Evolutionary conservation across 2,797 vertebrate species (phyloP).

Genomic region (Buphagus erythrorhynchus): DNA sequence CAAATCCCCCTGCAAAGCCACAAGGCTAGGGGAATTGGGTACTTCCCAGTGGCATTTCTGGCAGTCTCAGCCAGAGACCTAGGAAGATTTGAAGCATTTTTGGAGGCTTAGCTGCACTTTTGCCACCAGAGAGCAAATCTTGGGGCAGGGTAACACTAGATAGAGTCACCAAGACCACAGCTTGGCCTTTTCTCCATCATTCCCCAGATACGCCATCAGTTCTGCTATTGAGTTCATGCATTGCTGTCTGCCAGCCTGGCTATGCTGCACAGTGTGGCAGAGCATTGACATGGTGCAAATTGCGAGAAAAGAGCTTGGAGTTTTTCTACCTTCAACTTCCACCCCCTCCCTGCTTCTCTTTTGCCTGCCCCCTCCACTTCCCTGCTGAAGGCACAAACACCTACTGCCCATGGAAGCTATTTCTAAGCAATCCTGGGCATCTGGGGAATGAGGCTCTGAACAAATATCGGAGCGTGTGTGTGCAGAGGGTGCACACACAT

Average conservation of each 20-base stretch:
- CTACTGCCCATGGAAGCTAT: slow-evolving; percentile 67
- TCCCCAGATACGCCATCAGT: neutral
- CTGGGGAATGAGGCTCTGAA: slow-evolving; percentile 54
- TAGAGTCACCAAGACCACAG: neutral
- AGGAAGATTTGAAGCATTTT: neutral
- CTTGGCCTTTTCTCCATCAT: neutral
- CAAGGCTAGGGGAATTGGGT: neutral
- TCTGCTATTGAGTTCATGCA: accelerated
- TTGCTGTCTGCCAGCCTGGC: neutral
- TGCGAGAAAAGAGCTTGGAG: neutral
- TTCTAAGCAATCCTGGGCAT: slow-evolving; percentile 64
- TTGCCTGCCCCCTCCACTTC: neutral
- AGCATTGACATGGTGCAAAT: neutral
- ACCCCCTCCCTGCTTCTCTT: neutral
- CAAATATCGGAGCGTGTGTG: slow-evolving; percentile 30
- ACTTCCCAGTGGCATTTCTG: neutral
- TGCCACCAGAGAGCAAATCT: neutral
- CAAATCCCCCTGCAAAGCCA: neutral
- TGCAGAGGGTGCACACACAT: neutral
- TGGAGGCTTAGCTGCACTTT: neutral
- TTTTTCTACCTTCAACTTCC: slow-evolving; percentile 15
- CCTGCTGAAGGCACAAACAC: neutral
- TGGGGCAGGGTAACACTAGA: neutral
- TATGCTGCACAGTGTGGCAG: neutral
- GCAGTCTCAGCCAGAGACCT: neutral